These are phyloP conservation scores for Tetanocera ferruginea DNA, from an alignment of 2,888 invertebrate species.

Conservation along the genomic window DNA sequence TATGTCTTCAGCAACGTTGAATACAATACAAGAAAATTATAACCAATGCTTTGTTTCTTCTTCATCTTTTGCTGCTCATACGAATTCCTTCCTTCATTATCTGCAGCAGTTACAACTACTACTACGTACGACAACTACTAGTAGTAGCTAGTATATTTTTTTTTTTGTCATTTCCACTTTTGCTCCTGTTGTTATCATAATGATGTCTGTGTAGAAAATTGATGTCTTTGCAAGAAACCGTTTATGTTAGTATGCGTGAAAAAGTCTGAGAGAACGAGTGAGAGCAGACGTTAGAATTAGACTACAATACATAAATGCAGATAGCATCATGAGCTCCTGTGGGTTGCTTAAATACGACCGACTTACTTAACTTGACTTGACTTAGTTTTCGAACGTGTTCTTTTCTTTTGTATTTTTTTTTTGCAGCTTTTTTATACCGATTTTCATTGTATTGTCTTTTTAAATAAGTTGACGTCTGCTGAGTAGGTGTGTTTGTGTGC, in stretches of 20 bases:
- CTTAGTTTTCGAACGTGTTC: conserved; percentile 17
- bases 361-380: conserved; percentile 28
- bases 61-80: not conserved
- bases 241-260: not conserved
- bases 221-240: not conserved
- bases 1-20: conserved; percentile 38
- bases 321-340: not conserved
- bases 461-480: not conserved
- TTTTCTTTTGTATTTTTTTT: not conserved
- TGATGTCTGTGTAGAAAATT: not conserved
- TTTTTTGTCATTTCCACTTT: not conserved
- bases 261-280: not conserved
- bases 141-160: not conserved
- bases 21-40: conserved; percentile 61
- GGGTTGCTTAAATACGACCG: conserved; percentile 25
- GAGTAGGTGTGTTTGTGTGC: not conserved
- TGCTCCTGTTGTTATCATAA: conserved; percentile 31
- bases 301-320: not conserved
- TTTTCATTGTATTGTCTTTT: not conserved
- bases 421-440: not conserved
- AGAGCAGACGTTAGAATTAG: not conserved
- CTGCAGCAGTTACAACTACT: not conserved
- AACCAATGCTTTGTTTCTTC: conserved; percentile 45
- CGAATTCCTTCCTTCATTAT: not conserved
- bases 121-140: not conserved